Evolutionary conservation across 2,888 invertebrate genomes (phyloP).

Genomic region (Antitype chi): DNA sequence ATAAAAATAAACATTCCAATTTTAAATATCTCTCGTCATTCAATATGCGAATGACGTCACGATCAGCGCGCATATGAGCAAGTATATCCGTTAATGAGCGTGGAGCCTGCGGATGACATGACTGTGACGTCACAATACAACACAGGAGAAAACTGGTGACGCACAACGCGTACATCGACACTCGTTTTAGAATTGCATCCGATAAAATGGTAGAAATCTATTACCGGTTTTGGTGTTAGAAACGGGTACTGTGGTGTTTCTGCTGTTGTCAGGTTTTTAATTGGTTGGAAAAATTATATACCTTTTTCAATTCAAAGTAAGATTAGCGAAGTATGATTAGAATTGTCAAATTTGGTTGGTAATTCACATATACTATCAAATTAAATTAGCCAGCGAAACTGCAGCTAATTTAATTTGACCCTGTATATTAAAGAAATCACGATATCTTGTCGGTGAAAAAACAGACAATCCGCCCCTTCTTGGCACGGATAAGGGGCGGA

Average conservation of each 20-base stretch:
- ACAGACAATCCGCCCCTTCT: too few species aligned
- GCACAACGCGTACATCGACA: slow-evolving; percentile 1
- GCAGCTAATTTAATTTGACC: not conserved
- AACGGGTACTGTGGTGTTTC: not conserved
- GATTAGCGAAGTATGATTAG: not conserved
- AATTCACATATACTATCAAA: not conserved
- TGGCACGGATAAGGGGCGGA: too few species aligned
- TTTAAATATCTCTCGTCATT: not conserved
- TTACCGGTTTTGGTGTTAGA: not conserved
- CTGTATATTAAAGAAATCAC: too few species aligned
- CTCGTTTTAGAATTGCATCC: slow-evolving; percentile 8
- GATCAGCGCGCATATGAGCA: slow-evolving; percentile 36
- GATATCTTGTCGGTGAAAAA: too few species aligned
- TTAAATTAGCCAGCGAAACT: not conserved
- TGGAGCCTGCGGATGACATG: slow-evolving; percentile 39
- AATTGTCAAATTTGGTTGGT: not conserved
- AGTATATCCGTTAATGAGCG: slow-evolving; percentile 19
- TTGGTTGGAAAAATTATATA: not conserved
- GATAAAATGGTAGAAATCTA: not conserved
- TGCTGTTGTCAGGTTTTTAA: slow-evolving; percentile 3
- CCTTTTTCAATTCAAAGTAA: not conserved
- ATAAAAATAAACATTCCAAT: slow-evolving; percentile 10
- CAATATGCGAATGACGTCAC: slow-evolving; percentile 54
- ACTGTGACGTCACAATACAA: slow-evolving; percentile 43
- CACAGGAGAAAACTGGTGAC: slow-evolving; percentile 23